Conservation (phyloP, 2,888 invertebrate species). For the Blomia tropicalis region DNA sequence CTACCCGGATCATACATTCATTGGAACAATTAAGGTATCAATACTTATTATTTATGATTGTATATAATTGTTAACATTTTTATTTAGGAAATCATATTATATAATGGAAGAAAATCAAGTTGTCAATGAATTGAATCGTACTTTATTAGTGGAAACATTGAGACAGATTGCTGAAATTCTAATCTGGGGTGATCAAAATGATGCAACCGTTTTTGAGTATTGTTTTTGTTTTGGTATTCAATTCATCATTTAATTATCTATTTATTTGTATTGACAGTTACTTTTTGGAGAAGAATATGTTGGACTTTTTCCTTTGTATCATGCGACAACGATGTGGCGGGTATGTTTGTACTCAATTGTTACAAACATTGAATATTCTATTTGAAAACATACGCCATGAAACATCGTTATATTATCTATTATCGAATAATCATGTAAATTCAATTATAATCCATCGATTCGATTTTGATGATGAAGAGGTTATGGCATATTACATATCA, state of each 20-base stretch:
- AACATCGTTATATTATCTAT: conserved; percentile 91
- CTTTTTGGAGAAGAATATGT: conserved; percentile 97
- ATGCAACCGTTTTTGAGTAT: conserved; percentile 89
- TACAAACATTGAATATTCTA: conserved; percentile 93
- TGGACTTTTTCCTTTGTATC: conserved; percentile 88
- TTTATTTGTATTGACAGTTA: conserved; percentile 42
- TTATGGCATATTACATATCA: conserved; percentile 99
- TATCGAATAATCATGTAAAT: conserved; percentile 99
- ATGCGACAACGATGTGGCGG: conserved; percentile 95
- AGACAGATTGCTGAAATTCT: conserved; percentile 94
- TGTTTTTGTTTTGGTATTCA: background rate
- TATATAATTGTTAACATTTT: no score
- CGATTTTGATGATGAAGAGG: conserved; percentile 98
- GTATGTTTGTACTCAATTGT: conserved; percentile 88
- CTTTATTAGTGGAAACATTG: conserved; percentile 86
- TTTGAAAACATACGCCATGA: conserved; percentile 99
- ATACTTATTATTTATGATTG: no score
- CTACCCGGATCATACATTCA: no score
- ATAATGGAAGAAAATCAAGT: conserved; percentile 60
- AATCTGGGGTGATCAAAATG: conserved; percentile 99
- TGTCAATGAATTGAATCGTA: conserved; percentile 80
- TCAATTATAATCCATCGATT: conserved; percentile 98
- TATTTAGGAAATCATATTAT: no score
- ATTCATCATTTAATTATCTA: no score
- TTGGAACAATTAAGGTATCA: no score